Conservation (phyloP, 2,113 vertebrate species). For the Bubo blakistoni region DNA sequence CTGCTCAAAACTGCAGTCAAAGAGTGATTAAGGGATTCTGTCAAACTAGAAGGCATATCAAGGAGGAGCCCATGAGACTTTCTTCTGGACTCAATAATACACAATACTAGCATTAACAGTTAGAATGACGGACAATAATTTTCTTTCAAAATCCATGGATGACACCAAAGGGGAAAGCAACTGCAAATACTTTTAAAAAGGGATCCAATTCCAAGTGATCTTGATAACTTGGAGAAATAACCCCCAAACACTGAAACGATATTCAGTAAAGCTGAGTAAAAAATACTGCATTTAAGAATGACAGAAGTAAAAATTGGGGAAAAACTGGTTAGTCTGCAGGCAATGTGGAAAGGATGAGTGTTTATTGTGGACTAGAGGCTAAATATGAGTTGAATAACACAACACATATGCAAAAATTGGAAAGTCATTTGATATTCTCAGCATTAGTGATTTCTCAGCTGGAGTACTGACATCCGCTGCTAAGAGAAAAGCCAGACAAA, state of each 20-base stretch:
- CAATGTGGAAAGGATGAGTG: background rate
- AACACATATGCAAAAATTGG: background rate
- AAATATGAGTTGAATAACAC: background rate
- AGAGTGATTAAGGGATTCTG: background rate
- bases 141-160: background rate
- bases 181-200: background rate
- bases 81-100: background rate
- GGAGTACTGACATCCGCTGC: background rate
- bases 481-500: background rate
- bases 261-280: background rate
- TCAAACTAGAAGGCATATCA: conserved; percentile 3
- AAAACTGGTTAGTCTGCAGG: background rate
- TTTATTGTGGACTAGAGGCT: background rate
- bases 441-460: background rate
- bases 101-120: background rate
- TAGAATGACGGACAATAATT: background rate
- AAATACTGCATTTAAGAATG: background rate
- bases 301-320: background rate
- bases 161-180: background rate
- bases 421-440: background rate
- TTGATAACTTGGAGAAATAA: background rate
- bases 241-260: background rate
- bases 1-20: background rate
- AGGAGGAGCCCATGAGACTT: background rate
- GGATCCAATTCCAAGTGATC: background rate